Percentiles rank a stretch among this genome's conserved stretches.
phyloP scores from a whole-genome alignment of 2,888 invertebrate genomes.

The Drosophila yooni region DNA sequence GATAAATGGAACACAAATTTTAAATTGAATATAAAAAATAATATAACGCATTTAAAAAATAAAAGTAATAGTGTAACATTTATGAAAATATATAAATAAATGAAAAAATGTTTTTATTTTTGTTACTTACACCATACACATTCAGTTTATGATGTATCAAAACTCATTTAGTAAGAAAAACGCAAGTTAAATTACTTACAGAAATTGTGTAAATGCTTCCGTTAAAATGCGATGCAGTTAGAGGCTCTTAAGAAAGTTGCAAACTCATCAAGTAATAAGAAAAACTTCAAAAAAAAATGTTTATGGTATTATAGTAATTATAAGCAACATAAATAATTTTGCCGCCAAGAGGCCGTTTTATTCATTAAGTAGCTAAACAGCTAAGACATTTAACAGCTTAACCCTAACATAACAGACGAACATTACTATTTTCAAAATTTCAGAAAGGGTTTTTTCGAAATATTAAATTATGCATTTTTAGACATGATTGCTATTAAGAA shows the following conservation, averaged over 20 bases:
- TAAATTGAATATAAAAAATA: background rate
- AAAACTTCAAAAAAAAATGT: background rate
- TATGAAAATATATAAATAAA: too few relatives aligned
- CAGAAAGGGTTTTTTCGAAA: background rate
- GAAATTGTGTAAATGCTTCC: conserved; percentile 29
- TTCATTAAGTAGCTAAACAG: background rate
- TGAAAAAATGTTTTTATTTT: too few relatives aligned
- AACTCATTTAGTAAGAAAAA: conserved; percentile 33
- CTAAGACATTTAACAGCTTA: background rate
- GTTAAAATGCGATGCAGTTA: background rate
- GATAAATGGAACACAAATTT: background rate
- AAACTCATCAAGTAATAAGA: conserved; percentile 3
- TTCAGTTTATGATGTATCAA: conserved; percentile 1
- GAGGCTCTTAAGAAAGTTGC: background rate
- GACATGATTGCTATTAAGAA: background rate
- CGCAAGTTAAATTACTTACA: conserved; percentile 14
- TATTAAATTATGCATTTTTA: background rate
- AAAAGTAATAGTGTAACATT: too few relatives aligned
- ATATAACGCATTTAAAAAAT: background rate
- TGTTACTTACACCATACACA: too few relatives aligned
- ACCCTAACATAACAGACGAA: background rate
- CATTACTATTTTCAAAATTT: background rate
- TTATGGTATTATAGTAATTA: background rate
- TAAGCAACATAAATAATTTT: background rate
- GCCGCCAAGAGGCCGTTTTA: too few relatives aligned